Percentiles rank a stretch among this genome's conserved stretches.
Conservation (phyloP, 23 tunicate genomes). For the Ciona savignyi region DNA sequence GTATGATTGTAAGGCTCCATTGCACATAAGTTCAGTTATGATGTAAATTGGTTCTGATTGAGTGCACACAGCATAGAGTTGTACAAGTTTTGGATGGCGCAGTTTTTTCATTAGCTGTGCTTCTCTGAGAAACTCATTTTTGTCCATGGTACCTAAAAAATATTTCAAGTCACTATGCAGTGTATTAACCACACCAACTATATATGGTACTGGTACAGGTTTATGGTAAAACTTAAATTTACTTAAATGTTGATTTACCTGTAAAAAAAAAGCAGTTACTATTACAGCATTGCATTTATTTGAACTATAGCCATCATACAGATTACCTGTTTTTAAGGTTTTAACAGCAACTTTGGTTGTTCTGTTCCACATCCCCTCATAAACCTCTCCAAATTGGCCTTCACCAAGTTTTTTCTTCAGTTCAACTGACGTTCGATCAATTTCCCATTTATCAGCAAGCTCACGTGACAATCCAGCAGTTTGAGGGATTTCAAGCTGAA, state of each 20-base stretch:
- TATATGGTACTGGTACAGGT: too few relatives aligned
- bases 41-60: constrained; percentile 64
- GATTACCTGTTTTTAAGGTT: constrained; percentile 76
- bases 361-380: constrained; percentile 77
- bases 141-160: constrained; percentile 66
- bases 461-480: constrained; percentile 84
- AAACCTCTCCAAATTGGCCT: constrained; percentile 88
- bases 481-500: constrained; percentile 68
- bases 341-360: constrained; percentile 78
- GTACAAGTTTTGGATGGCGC: too few relatives aligned
- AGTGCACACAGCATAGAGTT: too few relatives aligned
- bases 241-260: too few relatives aligned
- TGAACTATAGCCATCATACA: constrained; percentile 1
- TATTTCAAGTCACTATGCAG: too few relatives aligned
- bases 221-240: too few relatives aligned
- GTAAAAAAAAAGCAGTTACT: too few relatives aligned
- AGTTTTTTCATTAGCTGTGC: constrained; percentile 90
- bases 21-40: constrained; percentile 62
- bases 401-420: constrained; percentile 50
- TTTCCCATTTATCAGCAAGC: constrained; percentile 84
- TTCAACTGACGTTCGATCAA: constrained; percentile 46
- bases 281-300: not conserved
- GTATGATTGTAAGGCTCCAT: constrained; percentile 52
- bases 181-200: too few relatives aligned
- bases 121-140: constrained; percentile 74